Evolutionary conservation across 1,140 invertebrate species (phyloP).

Genomic region (Ctenoplectra terminalis): DNA sequence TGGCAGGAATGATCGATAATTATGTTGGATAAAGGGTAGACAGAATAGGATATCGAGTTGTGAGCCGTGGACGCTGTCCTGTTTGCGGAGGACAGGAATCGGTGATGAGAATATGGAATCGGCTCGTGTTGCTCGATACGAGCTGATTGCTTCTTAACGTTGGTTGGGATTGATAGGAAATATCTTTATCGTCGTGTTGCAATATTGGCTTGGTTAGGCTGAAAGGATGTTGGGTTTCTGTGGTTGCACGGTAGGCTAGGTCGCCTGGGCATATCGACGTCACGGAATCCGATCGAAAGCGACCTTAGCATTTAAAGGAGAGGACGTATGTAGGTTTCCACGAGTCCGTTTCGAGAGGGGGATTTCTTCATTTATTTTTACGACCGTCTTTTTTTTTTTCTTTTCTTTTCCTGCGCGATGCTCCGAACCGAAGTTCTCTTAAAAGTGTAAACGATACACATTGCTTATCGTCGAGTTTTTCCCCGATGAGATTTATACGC

Average conservation of each 20-base stretch:
- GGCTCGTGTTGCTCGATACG: background rate
- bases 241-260: background rate
- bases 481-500: background rate
- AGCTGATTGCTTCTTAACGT: background rate
- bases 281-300: conserved; percentile 14
- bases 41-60: background rate
- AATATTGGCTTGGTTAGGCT: background rate
- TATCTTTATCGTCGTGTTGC: background rate
- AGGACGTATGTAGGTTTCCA: background rate
- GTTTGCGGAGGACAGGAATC: background rate
- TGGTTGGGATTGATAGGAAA: background rate
- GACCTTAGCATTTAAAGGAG: conserved; percentile 20
- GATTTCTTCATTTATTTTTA: background rate
- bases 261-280: background rate
- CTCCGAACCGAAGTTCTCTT: background rate
- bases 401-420: background rate
- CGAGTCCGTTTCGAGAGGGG: background rate
- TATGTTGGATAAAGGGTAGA: conserved; percentile 5
- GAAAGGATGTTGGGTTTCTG: background rate
- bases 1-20: conserved; percentile 11
- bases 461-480: background rate
- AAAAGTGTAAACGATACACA: background rate
- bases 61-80: background rate
- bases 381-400: too few relatives aligned
- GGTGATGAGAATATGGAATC: background rate